Evolutionary conservation across 2,797 vertebrate genomes (phyloP).

Genomic region (Tenualosa thibaudeaui): DNA sequence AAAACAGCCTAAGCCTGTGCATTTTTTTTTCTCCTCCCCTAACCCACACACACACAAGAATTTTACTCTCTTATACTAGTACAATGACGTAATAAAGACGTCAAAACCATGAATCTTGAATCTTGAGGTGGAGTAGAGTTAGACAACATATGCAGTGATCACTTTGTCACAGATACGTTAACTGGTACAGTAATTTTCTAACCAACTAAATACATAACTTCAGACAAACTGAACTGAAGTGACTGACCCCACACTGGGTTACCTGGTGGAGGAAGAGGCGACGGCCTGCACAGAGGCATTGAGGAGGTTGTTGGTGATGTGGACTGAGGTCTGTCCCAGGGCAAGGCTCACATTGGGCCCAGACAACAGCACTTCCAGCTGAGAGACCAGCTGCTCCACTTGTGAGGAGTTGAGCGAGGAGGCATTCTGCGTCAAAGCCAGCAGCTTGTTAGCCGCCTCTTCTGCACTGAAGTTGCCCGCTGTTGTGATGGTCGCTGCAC

Average conservation of each 20-base stretch:
- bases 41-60: too few relatives aligned
- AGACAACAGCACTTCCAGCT: slow-evolving; percentile 66
- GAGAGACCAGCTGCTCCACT: slow-evolving; percentile 64
- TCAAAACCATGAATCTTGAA: too few relatives aligned
- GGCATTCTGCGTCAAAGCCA: slow-evolving; percentile 59
- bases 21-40: too few relatives aligned
- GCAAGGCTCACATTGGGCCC: slow-evolving; percentile 67
- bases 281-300: slow-evolving; percentile 67
- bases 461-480: slow-evolving; percentile 29
- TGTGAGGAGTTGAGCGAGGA: slow-evolving; percentile 66
- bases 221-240: not conserved
- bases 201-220: too few relatives aligned
- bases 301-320: slow-evolving; percentile 82
- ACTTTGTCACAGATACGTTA: too few relatives aligned
- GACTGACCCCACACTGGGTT: not conserved
- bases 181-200: too few relatives aligned
- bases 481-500: slow-evolving; percentile 26
- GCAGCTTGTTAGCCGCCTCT: slow-evolving; percentile 52
- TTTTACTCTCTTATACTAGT: too few relatives aligned
- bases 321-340: slow-evolving; percentile 73
- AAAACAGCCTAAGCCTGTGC: too few relatives aligned
- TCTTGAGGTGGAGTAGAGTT: too few relatives aligned
- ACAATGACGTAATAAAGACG: too few relatives aligned
- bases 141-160: too few relatives aligned
- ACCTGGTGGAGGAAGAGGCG: slow-evolving; percentile 80